Conservation (phyloP, 2,113 vertebrate genomes). For the Catharus minimus region DNA sequence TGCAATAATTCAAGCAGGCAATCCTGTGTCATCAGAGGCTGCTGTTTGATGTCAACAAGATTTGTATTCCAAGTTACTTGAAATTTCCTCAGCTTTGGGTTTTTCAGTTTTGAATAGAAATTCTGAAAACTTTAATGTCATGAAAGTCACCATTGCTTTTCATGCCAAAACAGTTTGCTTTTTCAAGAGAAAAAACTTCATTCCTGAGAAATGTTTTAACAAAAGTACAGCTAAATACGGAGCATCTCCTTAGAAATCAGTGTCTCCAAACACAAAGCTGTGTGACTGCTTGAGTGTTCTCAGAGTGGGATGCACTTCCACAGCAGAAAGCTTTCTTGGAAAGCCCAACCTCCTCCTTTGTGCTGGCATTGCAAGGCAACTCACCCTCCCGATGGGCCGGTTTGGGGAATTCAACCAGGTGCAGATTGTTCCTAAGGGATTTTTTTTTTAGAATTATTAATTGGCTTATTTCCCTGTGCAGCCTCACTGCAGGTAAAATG, state of each 20-base stretch:
- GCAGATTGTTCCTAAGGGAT: neutral
- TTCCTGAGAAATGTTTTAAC: neutral
- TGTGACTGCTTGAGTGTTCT: neutral
- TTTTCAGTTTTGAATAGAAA: neutral
- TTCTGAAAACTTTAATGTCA: neutral
- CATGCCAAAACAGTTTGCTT: neutral
- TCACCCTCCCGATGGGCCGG: neutral
- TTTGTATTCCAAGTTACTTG: slow-evolving; percentile 5
- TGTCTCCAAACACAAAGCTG: neutral
- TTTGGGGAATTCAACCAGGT: neutral
- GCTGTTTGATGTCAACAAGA: slow-evolving; percentile 19
- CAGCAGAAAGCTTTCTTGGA: neutral
- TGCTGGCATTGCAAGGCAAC: neutral
- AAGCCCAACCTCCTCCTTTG: neutral
- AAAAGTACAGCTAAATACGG: neutral
- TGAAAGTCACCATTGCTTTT: neutral
- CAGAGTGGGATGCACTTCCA: neutral
- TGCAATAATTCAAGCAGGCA: slow-evolving; percentile 32
- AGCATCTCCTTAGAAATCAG: neutral
- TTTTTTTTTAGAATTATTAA: neutral
- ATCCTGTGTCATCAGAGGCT: neutral
- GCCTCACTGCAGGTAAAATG: neutral
- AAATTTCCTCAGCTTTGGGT: neutral
- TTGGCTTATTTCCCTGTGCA: neutral
- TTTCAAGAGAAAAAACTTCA: neutral